A percentile compares a stretch with the other conserved stretches of the same genome.
These are phyloP conservation scores for Microctenopoma stevenorrisi DNA, from an alignment of 2,797 vertebrate genomes.

Conservation along the genomic window DNA sequence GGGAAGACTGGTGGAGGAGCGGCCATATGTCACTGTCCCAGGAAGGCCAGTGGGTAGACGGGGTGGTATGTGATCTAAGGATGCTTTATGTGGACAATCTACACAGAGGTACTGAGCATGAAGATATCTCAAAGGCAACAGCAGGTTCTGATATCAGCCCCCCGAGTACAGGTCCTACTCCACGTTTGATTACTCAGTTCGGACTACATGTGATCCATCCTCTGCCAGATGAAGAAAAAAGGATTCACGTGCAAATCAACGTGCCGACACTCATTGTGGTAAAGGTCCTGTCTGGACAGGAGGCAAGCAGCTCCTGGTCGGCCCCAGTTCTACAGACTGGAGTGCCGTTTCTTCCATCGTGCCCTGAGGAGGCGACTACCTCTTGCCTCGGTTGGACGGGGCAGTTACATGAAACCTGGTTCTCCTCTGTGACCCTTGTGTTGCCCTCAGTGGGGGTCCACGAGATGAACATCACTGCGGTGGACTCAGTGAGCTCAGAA, in stretches of 20 bases:
- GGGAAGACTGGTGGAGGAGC: conserved; percentile 83
- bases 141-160: conserved; percentile 23
- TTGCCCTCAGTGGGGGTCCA: conserved; percentile 61
- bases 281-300: conserved; percentile 67
- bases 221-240: conserved; percentile 55
- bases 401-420: conserved; percentile 64
- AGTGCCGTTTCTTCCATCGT: conserved; percentile 71
- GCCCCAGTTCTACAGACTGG: conserved; percentile 70
- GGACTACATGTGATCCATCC: conserved; percentile 78
- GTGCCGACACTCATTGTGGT: conserved; percentile 70
- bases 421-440: conserved; percentile 74
- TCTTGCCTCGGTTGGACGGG: conserved; percentile 55
- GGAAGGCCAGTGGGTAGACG: conserved; percentile 80
- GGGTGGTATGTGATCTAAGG: conserved; percentile 82
- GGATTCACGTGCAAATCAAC: conserved; percentile 74
- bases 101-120: conserved; percentile 51
- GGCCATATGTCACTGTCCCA: conserved; percentile 57
- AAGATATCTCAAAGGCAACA: conserved; percentile 39
- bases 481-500: conserved; percentile 64
- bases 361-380: conserved; percentile 69
- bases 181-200: conserved; percentile 41
- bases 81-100: conserved; percentile 76
- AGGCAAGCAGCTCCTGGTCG: conserved; percentile 80
- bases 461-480: conserved; percentile 72
- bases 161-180: conserved; percentile 10